Evolutionary conservation across 2,113 vertebrate species (phyloP).

Genomic region (Alligator mississippiensis): DNA sequence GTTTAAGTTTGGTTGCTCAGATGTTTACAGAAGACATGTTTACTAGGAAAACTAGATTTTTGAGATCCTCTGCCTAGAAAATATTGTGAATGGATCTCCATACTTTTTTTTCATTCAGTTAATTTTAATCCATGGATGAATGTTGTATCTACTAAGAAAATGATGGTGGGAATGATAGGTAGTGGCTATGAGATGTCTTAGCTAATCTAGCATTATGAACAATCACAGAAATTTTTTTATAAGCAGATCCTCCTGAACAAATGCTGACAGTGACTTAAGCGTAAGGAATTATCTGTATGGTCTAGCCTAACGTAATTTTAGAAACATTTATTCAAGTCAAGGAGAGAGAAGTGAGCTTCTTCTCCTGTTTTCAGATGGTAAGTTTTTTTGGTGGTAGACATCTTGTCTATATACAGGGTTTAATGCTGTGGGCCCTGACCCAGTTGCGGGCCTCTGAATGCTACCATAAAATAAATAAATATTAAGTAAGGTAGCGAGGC

Average conservation of each 20-base stretch:
- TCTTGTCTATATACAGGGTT: constrained; percentile 34
- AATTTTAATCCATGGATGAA: too few relatives aligned
- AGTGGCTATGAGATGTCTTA: not conserved
- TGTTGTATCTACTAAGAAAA: too few relatives aligned
- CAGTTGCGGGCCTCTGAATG: not conserved
- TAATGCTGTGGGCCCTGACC: constrained; percentile 30
- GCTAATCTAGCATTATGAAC: not conserved
- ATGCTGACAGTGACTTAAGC: not conserved
- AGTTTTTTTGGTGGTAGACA: not conserved
- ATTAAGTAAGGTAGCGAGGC: not conserved
- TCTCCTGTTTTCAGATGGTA: constrained; percentile 16
- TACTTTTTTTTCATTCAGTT: not conserved
- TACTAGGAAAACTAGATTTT: constrained; percentile 9
- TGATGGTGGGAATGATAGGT: not conserved
- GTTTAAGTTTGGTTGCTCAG: not conserved
- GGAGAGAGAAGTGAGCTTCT: not conserved
- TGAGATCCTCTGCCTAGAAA: not conserved
- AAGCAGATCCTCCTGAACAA: not conserved
- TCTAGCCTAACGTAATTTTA: not conserved
- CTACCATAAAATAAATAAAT: constrained; percentile 15
- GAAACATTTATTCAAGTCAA: constrained; percentile 1
- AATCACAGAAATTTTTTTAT: not conserved
- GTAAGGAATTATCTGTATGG: not conserved
- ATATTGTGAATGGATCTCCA: not conserved
- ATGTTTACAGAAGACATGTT: fast-evolving